These are phyloP conservation scores for Drosophila dunni DNA, from an alignment of 1,140 invertebrate genomes.

Conservation along the genomic window DNA sequence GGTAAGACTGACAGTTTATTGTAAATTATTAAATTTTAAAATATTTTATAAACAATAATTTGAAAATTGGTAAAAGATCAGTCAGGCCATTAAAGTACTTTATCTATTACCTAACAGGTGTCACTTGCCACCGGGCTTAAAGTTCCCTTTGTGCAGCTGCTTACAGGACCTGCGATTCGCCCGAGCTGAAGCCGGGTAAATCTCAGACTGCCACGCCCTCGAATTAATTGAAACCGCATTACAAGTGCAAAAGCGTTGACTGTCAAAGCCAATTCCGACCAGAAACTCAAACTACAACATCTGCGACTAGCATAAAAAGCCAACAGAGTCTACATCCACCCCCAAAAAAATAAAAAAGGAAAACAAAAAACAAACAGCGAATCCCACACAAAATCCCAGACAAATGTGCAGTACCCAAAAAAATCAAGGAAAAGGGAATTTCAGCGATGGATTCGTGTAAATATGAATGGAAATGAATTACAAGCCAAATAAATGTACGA, in stretches of 20 bases:
- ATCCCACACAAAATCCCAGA: constrained; percentile 76
- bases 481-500: constrained; percentile 80
- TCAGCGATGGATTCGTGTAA: constrained; percentile 68
- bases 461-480: constrained; percentile 83
- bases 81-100: too few relatives aligned
- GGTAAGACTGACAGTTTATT: too few relatives aligned
- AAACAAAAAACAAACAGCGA: constrained; percentile 35
- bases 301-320: constrained; percentile 65
- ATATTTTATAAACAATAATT: too few relatives aligned
- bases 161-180: constrained; percentile 4
- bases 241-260: constrained; percentile 64
- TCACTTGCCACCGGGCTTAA: background rate
- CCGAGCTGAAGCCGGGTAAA: constrained; percentile 5
- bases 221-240: constrained; percentile 79
- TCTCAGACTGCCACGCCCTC: constrained; percentile 54
- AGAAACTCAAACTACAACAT: constrained; percentile 50
- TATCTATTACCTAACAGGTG: background rate
- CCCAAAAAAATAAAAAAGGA: constrained; percentile 38
- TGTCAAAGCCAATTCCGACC: constrained; percentile 58
- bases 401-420: constrained; percentile 59
- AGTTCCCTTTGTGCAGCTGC: constrained; percentile 27
- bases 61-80: too few relatives aligned
- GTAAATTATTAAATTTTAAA: too few relatives aligned
- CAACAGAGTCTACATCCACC: background rate
- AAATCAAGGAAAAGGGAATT: constrained; percentile 51